Base-by-base conservation (phyloP, 1,140 invertebrate species). In the Bombus consobrinus region DNA sequence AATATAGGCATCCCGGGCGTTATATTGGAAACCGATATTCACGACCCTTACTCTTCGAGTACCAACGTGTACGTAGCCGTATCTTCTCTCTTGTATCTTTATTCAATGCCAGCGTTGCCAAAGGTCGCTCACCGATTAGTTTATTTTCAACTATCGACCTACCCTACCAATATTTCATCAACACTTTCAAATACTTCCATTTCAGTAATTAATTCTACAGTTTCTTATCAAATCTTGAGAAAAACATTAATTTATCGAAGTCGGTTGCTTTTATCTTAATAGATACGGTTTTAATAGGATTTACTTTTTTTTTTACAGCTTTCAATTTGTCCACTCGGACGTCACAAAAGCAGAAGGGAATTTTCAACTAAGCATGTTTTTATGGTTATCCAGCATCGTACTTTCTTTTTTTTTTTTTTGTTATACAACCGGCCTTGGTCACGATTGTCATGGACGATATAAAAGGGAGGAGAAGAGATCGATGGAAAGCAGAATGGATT, bases 1-100 rank as follows among this genome's bases (percentile, higher is more conserved):
- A 85, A 89, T 89, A 90, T 81, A 53, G 47, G 18, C 6, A 84
- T 83, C 62, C 59, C 62, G 75, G 62, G 73, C 43, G 79, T 87
- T 89, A 85, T 90, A 90, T 90, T 76, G 89, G 89, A 90, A 90
- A 89, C 80, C 89, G 89, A 90, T 90, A 90, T 85, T 88, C 86
- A 83, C 68, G 85, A 81, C 34, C 75, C 78, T 12, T 43, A 72
- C 69, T 88, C 80, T 71, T 74, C 76, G 43, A 81, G 84, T 83
- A 75, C 64, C 66, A 69, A 62, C 68, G 39, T 57, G 47, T 62
- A 66, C 76, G 32, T 83, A 82, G 57, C n/a, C 39, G 68, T 83
- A 72, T 68, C 73, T 57, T n/a, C 64, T 57, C 59, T 77, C 74
- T 68, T 62, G 66, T 69, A 53, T 72, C 66, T 79, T 79, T 85